Evolutionary conservation across 2,888 invertebrate species (phyloP).

Genomic region (Magallana nippona): DNA sequence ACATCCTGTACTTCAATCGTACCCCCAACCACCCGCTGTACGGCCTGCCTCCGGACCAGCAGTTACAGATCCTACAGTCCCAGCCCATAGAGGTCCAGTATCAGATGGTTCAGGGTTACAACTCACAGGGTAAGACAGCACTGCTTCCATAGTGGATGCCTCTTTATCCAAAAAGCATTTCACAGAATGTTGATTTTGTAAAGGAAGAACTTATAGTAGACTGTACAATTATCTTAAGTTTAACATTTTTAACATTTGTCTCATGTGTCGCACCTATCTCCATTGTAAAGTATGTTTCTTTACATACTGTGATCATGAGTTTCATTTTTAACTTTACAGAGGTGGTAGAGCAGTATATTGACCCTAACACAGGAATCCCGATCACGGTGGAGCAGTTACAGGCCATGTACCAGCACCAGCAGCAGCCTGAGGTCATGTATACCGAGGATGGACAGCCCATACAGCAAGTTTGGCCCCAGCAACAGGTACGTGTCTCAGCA

Average conservation of each 20-base stretch:
- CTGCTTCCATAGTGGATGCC: neutral
- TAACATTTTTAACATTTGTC: too few relatives aligned
- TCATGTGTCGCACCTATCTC: too few relatives aligned
- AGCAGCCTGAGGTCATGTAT: slow-evolving; percentile 36
- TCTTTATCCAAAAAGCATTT: too few relatives aligned
- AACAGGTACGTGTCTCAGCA: slow-evolving; percentile 44
- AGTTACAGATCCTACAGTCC: slow-evolving; percentile 40
- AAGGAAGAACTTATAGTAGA: too few relatives aligned
- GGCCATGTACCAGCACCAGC: slow-evolving; percentile 56
- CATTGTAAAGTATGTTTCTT: too few relatives aligned
- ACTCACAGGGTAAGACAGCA: slow-evolving; percentile 21
- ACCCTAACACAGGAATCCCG: slow-evolving; percentile 40
- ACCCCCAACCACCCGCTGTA: slow-evolving; percentile 45
- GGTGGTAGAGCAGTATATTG: slow-evolving; percentile 43
- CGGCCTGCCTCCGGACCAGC: slow-evolving; percentile 22
- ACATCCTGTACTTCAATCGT: slow-evolving; percentile 51
- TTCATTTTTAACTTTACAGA: neutral
- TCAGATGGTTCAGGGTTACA: slow-evolving; percentile 23
- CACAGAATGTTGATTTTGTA: too few relatives aligned
- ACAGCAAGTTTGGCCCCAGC: slow-evolving; percentile 44
- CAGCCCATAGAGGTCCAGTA: slow-evolving; percentile 22
- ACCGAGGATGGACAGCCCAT: slow-evolving; percentile 41
- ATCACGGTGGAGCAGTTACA: slow-evolving; percentile 37
- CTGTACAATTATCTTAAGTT: too few relatives aligned
- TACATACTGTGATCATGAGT: neutral